A percentile compares a stretch with the other conserved stretches of the same genome.
Evolutionary conservation across 2,888 invertebrate genomes (phyloP).

Genomic region (Andrena praecox): DNA sequence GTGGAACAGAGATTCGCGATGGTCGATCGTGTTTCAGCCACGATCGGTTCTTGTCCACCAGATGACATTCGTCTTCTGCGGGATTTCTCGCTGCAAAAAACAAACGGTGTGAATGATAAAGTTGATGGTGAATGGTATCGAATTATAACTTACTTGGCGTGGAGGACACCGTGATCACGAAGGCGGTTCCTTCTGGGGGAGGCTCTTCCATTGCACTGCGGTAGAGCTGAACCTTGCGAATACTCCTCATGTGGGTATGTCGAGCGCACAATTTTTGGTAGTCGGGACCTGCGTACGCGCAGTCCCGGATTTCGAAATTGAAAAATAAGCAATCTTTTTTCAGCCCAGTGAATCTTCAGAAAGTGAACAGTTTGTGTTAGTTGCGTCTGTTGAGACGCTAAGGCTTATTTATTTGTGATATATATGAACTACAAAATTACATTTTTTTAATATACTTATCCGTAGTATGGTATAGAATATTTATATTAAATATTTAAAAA

Average conservation of each 20-base stretch:
- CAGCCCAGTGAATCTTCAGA: too few relatives aligned
- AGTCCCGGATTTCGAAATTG: slow-evolving; percentile 85
- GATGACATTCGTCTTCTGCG: slow-evolving; percentile 51
- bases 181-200: slow-evolving; percentile 88
- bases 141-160: slow-evolving; percentile 89
- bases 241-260: slow-evolving; percentile 87
- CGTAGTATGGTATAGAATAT: too few relatives aligned
- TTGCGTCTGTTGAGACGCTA: too few relatives aligned
- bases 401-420: too few relatives aligned
- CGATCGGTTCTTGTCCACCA: slow-evolving; percentile 53
- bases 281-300: slow-evolving; percentile 88
- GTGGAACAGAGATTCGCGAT: slow-evolving; percentile 39
- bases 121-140: background rate
- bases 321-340: slow-evolving; percentile 46
- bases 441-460: too few relatives aligned
- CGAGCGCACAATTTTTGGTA: slow-evolving; percentile 88
- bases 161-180: slow-evolving; percentile 90
- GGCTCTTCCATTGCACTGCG: slow-evolving; percentile 90
- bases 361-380: too few relatives aligned
- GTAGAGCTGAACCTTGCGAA: slow-evolving; percentile 87
- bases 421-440: too few relatives aligned
- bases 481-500: too few relatives aligned
- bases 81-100: slow-evolving; percentile 71
- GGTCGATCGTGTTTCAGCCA: slow-evolving; percentile 5
- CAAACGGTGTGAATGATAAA: slow-evolving; percentile 51